Conservation (phyloP, 2,888 invertebrate genomes). For the Polyommatus iphigenia region DNA sequence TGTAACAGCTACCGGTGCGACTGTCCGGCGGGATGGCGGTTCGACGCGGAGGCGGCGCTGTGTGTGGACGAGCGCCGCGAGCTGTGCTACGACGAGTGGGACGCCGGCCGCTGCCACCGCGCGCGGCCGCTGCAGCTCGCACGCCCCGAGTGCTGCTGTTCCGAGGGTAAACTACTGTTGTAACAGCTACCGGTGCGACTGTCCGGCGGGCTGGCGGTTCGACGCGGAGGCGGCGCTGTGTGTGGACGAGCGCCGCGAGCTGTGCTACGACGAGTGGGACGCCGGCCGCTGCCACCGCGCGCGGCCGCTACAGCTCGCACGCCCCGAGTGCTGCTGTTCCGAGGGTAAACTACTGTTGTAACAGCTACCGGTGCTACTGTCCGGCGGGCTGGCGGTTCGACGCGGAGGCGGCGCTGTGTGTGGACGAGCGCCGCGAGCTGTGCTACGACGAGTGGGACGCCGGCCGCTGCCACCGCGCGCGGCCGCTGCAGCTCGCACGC, state of each 20-base stretch:
- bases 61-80: slow-evolving; percentile 89
- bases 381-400: slow-evolving; percentile 87
- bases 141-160: slow-evolving; percentile 66
- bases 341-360: too few species aligned
- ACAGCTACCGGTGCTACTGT: slow-evolving; percentile 87
- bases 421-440: slow-evolving; percentile 87
- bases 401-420: slow-evolving; percentile 84
- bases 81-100: slow-evolving; percentile 84
- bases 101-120: slow-evolving; percentile 62
- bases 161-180: too few species aligned
- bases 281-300: slow-evolving; percentile 66
- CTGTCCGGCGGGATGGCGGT: slow-evolving; percentile 87
- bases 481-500: slow-evolving; percentile 61
- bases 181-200: slow-evolving; percentile 85
- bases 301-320: slow-evolving; percentile 60
- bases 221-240: slow-evolving; percentile 85
- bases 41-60: slow-evolving; percentile 84
- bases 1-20: slow-evolving; percentile 84
- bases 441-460: slow-evolving; percentile 83
- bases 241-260: slow-evolving; percentile 87
- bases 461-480: slow-evolving; percentile 66
- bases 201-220: slow-evolving; percentile 87
- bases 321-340: slow-evolving; percentile 71
- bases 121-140: slow-evolving; percentile 65
- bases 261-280: slow-evolving; percentile 83